Evolutionary conservation across 2,113 vertebrate genomes (phyloP), one percentile per base, ranked within the genome.

Genomic region (Mormyrus lacerda): DNA sequence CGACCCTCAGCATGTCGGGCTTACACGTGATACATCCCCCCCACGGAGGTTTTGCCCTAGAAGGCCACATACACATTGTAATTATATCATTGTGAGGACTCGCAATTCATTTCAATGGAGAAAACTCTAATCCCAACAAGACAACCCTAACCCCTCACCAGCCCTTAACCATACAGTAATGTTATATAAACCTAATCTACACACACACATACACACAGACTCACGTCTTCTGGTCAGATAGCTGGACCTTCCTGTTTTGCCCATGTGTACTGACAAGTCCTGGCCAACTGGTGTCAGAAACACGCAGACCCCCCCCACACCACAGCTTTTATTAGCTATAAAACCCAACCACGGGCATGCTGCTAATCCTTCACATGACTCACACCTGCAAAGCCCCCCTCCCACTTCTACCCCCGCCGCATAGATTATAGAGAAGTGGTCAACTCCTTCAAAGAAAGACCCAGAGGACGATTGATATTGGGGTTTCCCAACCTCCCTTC

Each of bases 161-260:
- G 17, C 51, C 51, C 17, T 53, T 53, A 53, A 53, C 0, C 51
- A 19, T 21, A 53, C n/a, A n/a, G n/a, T n/a, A n/a, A 21, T 55
- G 4, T 21, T 21, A 55, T 55, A 55, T 55, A 55, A 55, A 55
- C 53, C 19, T 19, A 17, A 19, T 17, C 51, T 5, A 55, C 93
- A 92, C 76, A 82, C 39, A 44, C 19, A 82, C 65, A 73, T 11
- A 35, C 65, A 73, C 65, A 73, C 69, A 35, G 27, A 73, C 27
- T 94, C 90, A 90, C 94, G 95, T 96, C 95, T 95, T 94, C 91
- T 91, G 90, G 0, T 90, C 93, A 94, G 93, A 95, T 93, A 90
- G 94, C 94, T 90, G 85, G 88, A 0, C 0, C 93, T 97, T 98
- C 97, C 97, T 98, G 97, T 97, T 98, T 98, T 95, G 95, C 94